A percentile compares a stretch with the other conserved stretches of the same genome.
Conservation (phyloP, 2,797 vertebrate species). For the Propithecus perrieri region DNA sequence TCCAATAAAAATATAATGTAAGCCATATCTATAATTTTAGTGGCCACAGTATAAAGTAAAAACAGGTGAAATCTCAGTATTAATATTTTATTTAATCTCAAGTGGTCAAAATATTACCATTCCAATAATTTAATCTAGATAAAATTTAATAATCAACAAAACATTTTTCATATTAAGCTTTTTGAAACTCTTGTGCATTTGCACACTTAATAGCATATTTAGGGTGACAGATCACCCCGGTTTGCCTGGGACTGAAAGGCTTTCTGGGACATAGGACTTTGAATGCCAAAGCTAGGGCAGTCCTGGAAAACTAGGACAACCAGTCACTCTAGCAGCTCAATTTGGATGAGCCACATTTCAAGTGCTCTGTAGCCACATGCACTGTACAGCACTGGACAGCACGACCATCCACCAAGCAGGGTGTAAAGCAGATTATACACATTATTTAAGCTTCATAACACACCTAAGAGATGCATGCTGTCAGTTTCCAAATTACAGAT, state of each 20-base stretch:
- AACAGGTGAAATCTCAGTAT: not conserved
- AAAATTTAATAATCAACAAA: not conserved
- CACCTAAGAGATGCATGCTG: not conserved
- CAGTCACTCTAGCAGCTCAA: not conserved
- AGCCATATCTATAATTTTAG: not conserved
- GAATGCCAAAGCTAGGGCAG: not conserved
- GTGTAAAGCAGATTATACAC: not conserved
- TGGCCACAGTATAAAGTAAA: not conserved
- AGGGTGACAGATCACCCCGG: not conserved
- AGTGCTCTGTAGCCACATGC: not conserved
- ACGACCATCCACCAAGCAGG: not conserved
- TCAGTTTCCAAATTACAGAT: not conserved
- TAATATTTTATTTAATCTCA: not conserved
- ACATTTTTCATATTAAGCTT: not conserved
- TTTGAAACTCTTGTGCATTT: not conserved
- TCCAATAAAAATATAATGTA: not conserved
- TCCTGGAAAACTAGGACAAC: rapidly evolving
- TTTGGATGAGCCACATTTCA: not conserved
- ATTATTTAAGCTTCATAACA: not conserved
- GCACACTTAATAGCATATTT: not conserved
- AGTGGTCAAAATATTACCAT: not conserved
- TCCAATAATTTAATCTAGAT: not conserved
- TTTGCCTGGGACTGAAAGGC: not conserved
- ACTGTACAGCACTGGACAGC: not conserved
- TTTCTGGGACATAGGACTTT: not conserved